Evolutionary conservation across 2,797 vertebrate species (phyloP), one percentile per base, ranked within the genome.

Genomic region (Scleropages formosus): DNA sequence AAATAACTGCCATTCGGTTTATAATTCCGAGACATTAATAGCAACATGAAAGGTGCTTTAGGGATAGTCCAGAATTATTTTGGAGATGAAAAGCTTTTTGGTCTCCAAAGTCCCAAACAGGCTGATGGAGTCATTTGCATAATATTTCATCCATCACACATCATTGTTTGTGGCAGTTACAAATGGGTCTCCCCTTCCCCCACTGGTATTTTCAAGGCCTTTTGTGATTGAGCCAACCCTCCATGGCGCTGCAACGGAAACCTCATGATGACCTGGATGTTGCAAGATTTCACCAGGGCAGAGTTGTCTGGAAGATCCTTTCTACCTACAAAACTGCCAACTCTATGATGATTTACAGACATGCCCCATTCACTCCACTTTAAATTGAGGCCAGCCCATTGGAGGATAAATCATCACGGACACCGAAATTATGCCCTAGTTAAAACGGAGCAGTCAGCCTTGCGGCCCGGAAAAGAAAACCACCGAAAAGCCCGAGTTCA

Each of bases 21-120:
- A 70, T 68, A 63, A 64, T 74, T 74, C 71, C n/a, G 4, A 75
- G 31, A 80, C 61, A 75, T 75, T 60, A 65, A 74, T 71, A 27
- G 47, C 46, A 62, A 75, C 49, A 49, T 60, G 39, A 44, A 22
- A 44, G 60, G 58, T 31, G 71, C 72, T 74, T 61, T 39, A 26
- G 12, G 73, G 53, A 61, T 62, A 62, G 74, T 70, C 73, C 26
- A n/a, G 73, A 61, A 58, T 63, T 67, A 72, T 62, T 69, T 70
- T 76, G 39, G 27, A 73, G 16, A 80, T 63, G 44, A 71, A 80
- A 80, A 73, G 49, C 44, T 22, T 16, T 31, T 8, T 15, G 49
- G n/a, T 65, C 47, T 16, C 61, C 46, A 24, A 24, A 22, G 66
- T 39, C n/a, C 49, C 9, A 51, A 51, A 18, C 12, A 66, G 60